Conservation (phyloP, 2,888 invertebrate genomes). For the Mantis religiosa region DNA sequence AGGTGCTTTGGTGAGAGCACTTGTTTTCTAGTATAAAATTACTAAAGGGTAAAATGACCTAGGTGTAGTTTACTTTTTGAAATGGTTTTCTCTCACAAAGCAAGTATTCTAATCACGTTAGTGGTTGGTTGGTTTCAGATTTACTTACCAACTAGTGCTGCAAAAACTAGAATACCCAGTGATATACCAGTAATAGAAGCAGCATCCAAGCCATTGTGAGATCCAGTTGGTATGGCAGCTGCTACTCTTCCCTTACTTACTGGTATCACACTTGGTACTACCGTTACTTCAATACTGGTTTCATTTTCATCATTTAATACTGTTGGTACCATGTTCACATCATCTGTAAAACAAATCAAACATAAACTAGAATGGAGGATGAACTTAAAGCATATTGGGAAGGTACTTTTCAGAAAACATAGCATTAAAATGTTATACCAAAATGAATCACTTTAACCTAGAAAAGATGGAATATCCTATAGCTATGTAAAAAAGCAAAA, state of each 20-base stretch:
- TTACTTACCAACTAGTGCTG: constrained; percentile 50
- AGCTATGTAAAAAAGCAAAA: too few species aligned
- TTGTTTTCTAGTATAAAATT: too few species aligned
- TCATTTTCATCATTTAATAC: neutral
- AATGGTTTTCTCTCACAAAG: neutral
- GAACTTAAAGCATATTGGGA: too few species aligned
- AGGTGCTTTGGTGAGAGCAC: too few species aligned
- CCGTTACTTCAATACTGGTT: constrained; percentile 1
- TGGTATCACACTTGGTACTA: constrained; percentile 2
- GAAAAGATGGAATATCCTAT: too few species aligned
- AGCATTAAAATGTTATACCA: too few species aligned
- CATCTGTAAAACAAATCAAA: neutral
- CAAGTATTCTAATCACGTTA: neutral
- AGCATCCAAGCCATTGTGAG: constrained; percentile 47
- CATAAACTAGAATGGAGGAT: too few species aligned
- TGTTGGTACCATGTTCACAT: neutral
- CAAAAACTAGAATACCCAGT: constrained; percentile 60
- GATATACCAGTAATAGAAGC: constrained; percentile 66
- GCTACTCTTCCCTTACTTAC: constrained; percentile 22
- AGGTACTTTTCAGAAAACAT: too few species aligned
- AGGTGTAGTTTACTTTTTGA: neutral
- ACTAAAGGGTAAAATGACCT: neutral
- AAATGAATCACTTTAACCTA: too few species aligned
- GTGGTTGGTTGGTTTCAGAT: neutral
- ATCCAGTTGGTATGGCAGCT: neutral